A percentile compares a stretch with the other conserved stretches of the same genome.
These are phyloP conservation scores for Catagonus wagneri DNA, from an alignment of 2,113 vertebrate species.

Conservation along the genomic window DNA sequence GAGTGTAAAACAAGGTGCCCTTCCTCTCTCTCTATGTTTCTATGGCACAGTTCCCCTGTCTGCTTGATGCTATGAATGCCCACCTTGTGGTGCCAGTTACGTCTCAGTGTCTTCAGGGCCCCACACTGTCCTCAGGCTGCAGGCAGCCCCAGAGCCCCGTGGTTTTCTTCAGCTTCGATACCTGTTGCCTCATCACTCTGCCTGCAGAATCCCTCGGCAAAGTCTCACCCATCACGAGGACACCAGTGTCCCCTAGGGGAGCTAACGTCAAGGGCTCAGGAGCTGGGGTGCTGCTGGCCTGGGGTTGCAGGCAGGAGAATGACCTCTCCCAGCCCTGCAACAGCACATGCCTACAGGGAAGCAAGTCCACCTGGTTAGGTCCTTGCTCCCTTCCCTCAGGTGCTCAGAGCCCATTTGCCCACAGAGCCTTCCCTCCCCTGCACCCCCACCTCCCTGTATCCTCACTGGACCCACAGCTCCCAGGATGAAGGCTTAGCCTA, in stretches of 20 bases:
- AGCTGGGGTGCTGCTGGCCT: neutral
- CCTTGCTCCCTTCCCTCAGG: accelerated
- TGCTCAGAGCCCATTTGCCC: neutral
- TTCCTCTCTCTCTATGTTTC: too few relatives aligned
- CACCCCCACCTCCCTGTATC: neutral
- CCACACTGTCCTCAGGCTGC: neutral
- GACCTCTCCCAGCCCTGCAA: neutral
- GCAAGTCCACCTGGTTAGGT: neutral
- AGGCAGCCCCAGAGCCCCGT: neutral
- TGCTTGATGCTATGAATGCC: too few relatives aligned
- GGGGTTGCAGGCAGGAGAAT: neutral
- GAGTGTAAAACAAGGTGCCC: neutral
- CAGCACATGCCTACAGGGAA: accelerated
- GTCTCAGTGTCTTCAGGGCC: neutral
- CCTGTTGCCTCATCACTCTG: neutral
- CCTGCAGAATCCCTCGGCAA: neutral
- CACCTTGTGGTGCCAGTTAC: neutral
- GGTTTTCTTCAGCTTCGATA: neutral
- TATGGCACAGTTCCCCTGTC: neutral
- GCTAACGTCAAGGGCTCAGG: neutral
- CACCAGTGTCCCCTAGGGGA: neutral
- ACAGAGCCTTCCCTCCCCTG: neutral
- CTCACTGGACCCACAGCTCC: neutral
- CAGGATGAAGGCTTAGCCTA: neutral
- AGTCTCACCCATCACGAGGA: neutral